A percentile compares a stretch with the other conserved stretches of the same genome.
Conservation (phyloP, 2,888 invertebrate species). For the Synanthedon andrenaeformis region DNA sequence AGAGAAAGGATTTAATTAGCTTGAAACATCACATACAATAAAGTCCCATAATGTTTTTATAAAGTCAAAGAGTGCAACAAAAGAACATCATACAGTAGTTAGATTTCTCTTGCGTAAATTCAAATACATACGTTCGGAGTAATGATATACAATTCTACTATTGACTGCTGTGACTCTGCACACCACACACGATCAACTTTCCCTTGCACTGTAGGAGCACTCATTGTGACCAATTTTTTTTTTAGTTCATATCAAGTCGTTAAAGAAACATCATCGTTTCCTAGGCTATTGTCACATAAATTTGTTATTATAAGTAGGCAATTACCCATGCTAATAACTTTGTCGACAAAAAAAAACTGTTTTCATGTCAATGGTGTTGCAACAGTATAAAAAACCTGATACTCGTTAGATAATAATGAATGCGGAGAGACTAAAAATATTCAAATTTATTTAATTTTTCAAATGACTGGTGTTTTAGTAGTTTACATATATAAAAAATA, state of each 20-base stretch:
- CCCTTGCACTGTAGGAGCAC: conserved; percentile 10
- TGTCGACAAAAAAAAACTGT: background rate
- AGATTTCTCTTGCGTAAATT: background rate
- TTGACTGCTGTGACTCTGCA: conserved; percentile 10
- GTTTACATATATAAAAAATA: too few relatives aligned
- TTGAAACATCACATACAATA: too few relatives aligned
- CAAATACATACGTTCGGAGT: background rate
- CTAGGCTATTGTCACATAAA: conserved; percentile 16
- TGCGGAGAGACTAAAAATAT: too few relatives aligned
- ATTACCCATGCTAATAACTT: background rate
- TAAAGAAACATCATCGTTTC: conserved; percentile 6
- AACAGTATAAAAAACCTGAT: background rate
- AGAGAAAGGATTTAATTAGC: too few relatives aligned
- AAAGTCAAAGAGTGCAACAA: too few relatives aligned
- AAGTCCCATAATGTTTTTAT: too few relatives aligned
- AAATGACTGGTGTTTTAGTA: too few relatives aligned
- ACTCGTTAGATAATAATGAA: too few relatives aligned
- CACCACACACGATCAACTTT: conserved; percentile 25
- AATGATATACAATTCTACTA: conserved; percentile 3
- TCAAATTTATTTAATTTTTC: too few relatives aligned
- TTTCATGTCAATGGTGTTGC: background rate
- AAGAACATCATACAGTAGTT: too few relatives aligned
- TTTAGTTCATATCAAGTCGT: background rate
- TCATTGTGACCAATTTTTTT: conserved; percentile 18
- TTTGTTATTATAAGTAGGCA: background rate